These are phyloP conservation scores for Choristoneura fumiferana DNA, from an alignment of 1,140 invertebrate species.

Conservation along the genomic window DNA sequence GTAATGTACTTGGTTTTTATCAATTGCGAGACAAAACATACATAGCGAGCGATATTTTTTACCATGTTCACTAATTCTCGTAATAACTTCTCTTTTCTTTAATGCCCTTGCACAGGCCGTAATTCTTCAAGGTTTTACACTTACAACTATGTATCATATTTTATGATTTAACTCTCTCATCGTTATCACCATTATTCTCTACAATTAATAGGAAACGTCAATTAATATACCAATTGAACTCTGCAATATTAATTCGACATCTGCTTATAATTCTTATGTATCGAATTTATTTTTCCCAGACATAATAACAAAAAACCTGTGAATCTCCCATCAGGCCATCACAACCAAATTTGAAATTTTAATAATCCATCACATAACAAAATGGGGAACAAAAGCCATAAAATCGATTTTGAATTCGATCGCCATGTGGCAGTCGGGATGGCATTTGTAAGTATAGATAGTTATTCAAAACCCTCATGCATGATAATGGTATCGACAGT, in stretches of 20 bases:
- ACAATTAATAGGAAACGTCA: too few relatives aligned
- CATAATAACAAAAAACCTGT: not conserved
- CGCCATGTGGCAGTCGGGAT: conserved; percentile 36
- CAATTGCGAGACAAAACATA: too few relatives aligned
- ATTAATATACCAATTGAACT: too few relatives aligned
- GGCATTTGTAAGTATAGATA: conserved; percentile 36
- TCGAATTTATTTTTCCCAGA: not conserved
- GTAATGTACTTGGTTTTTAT: too few relatives aligned
- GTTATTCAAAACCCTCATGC: conserved; percentile 47
- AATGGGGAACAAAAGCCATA: conserved; percentile 23
- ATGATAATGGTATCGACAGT: conserved; percentile 34
- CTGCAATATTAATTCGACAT: not conserved
- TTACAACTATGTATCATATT: too few relatives aligned
- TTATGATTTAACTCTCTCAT: too few relatives aligned
- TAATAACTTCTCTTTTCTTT: too few relatives aligned
- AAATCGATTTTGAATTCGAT: conserved; percentile 38
- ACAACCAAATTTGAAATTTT: conserved; percentile 8
- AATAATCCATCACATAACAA: conserved; percentile 7
- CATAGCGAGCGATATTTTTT: too few relatives aligned
- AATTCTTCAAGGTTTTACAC: too few relatives aligned
- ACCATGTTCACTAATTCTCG: too few relatives aligned
- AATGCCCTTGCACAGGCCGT: too few relatives aligned
- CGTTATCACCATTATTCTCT: too few relatives aligned
- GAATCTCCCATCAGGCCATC: conserved; percentile 13
- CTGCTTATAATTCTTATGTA: not conserved